Evolutionary conservation across 2,797 vertebrate genomes (phyloP), one percentile per base, ranked within the genome.

Genomic region (Catharus ustulatus): DNA sequence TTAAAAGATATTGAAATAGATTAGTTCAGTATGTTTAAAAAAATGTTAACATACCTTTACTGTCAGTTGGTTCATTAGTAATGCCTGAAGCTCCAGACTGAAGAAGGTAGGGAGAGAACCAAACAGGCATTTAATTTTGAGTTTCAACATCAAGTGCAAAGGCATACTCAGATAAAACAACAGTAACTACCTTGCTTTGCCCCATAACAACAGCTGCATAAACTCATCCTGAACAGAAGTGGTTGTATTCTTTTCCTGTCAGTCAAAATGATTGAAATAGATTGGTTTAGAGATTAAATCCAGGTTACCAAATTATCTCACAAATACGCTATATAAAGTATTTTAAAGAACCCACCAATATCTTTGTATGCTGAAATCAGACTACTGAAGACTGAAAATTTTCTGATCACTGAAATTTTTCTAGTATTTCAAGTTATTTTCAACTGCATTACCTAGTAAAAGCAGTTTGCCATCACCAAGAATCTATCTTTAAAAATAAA

Each of bases 161-260:
- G 46, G 4, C n/a, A 57, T 59, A 87, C 16, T 90, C 92, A 54
- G 36, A 87, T 81, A 81, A 94, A 94, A 90, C 74, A 92, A 92
- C 59, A 61, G 68, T 38, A 95, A 92, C 91, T 97, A 99, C 99
- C 99, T 99, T 40, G 99, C 99, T 95, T 99, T 99, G 59, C 99
- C 99, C 99, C 99, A 99, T 59, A 99, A 95, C 66, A 99, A 97
- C 90, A 99, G 98, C 96, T 99, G 98, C 98, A 99, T 98, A 96
- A 99, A 99, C 95, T 99, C 99, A 97, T 99, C 99, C 69, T 99
- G 99, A 85, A 99, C 99, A 84, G 99, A 99, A n/a, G 99, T 99
- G 66, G 98, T 99, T 57, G 99, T 99, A 95, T 99, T 99, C 97
- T 99, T 99, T 94, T 99, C 99, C 99, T 99, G 95, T 38, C 19